These are phyloP conservation scores for Drosophila buzzatii DNA, from an alignment of 2,888 invertebrate genomes.

Conservation along the genomic window DNA sequence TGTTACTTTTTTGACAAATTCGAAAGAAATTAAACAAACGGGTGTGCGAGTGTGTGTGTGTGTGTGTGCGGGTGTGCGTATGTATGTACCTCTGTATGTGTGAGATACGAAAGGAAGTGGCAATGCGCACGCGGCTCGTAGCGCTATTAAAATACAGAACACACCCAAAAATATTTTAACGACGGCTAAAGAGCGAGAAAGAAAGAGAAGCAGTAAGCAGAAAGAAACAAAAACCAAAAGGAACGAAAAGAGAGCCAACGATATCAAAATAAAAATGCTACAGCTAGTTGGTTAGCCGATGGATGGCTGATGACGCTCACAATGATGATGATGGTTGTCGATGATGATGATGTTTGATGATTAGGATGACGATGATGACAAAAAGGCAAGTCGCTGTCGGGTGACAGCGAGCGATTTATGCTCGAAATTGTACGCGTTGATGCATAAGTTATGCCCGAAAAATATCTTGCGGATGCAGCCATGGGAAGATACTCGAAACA, in stretches of 20 bases:
- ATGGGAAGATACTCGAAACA: conserved; percentile 40
- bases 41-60: conserved; percentile 14
- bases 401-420: conserved; percentile 77
- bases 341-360: conserved; percentile 14
- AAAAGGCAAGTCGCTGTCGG: conserved; percentile 47
- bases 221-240: conserved; percentile 17
- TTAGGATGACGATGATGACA: conserved; percentile 41
- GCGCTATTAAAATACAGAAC: conserved; percentile 80
- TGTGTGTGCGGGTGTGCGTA: conserved; percentile 12
- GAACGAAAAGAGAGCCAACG: conserved; percentile 13
- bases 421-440: conserved; percentile 78
- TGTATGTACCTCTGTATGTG: conserved; percentile 26
- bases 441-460: conserved; percentile 71
- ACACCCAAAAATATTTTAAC: conserved; percentile 81
- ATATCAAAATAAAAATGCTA: conserved; percentile 37
- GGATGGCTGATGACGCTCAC: conserved; percentile 24
- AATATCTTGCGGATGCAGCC: conserved; percentile 65
- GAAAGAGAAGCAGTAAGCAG: conserved; percentile 15
- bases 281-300: conserved; percentile 49
- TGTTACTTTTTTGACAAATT: conserved; percentile 78
- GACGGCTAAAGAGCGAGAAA: conserved; percentile 49
- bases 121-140: conserved; percentile 65
- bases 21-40: conserved; percentile 72
- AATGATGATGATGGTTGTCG: conserved; percentile 29
- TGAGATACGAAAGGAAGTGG: conserved; percentile 71